phyloP scores from a whole-genome alignment of 1,140 invertebrate genomes.

The Phymorhynchus buccinoides region DNA sequence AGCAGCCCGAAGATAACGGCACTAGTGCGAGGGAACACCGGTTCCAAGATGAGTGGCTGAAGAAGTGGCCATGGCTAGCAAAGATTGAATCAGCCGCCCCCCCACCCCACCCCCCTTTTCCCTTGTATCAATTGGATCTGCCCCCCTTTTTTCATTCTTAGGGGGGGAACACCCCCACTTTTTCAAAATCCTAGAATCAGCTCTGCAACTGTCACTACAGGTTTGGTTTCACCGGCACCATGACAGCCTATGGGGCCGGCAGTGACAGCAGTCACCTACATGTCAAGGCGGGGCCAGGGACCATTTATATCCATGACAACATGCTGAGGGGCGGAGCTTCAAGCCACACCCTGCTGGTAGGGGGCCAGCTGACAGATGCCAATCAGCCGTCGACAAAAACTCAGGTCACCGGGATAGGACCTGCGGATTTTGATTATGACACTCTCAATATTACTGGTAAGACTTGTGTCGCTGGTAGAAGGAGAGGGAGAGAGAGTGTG shows the following conservation, averaged over 20 bases:
- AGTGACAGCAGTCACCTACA: constrained; percentile 49
- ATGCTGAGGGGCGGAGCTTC: constrained; percentile 24
- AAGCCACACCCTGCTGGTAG: constrained; percentile 48
- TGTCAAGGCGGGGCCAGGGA: constrained; percentile 62
- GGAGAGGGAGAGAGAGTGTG: neutral
- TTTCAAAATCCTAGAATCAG: too few relatives aligned
- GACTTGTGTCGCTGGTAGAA: neutral
- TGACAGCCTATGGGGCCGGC: constrained; percentile 60
- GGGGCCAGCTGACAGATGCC: constrained; percentile 49
- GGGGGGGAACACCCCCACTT: too few relatives aligned
- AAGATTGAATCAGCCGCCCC: too few relatives aligned
- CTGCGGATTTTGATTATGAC: constrained; percentile 53
- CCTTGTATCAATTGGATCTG: too few relatives aligned
- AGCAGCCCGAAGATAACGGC: too few relatives aligned
- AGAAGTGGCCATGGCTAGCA: too few relatives aligned
- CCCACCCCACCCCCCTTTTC: too few relatives aligned
- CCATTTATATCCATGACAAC: constrained; percentile 57
- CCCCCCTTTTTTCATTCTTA: too few relatives aligned
- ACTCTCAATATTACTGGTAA: constrained; percentile 54
- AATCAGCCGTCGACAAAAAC: constrained; percentile 55
- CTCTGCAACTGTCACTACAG: constrained; percentile 25
- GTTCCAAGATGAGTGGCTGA: too few relatives aligned
- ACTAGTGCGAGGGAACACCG: too few relatives aligned
- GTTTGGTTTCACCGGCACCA: constrained; percentile 51
- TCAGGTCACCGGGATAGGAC: constrained; percentile 45